A percentile compares a stretch with the other conserved stretches of the same genome.
Evolutionary conservation across 1,140 invertebrate genomes (phyloP).

Genomic region (Dryas iulia): DNA sequence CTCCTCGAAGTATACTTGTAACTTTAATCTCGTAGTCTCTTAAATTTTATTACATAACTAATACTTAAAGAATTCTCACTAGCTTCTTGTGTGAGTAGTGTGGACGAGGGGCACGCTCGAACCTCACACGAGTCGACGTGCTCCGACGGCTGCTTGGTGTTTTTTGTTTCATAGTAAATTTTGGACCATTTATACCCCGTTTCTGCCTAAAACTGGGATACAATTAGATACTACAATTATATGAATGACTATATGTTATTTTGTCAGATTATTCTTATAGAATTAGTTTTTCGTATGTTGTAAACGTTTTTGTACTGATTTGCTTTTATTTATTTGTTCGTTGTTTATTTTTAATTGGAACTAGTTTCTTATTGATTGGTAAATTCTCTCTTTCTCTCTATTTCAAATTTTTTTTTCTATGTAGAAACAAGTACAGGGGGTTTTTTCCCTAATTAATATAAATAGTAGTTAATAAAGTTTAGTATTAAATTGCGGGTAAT

Average conservation of each 20-base stretch:
- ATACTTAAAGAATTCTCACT: constrained; percentile 39
- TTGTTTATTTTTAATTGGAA: too few species aligned
- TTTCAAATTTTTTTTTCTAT: too few species aligned
- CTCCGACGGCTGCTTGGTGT: constrained; percentile 32
- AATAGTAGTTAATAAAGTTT: too few species aligned
- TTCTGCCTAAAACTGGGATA: constrained; percentile 50
- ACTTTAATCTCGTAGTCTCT: constrained; percentile 43
- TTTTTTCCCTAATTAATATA: too few species aligned
- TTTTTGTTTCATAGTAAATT: constrained; percentile 75
- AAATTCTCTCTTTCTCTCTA: too few species aligned
- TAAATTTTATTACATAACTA: constrained; percentile 46
- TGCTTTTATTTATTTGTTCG: too few species aligned
- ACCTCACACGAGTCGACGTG: not conserved
- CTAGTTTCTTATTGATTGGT: too few species aligned
- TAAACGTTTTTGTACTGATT: too few species aligned
- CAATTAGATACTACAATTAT: constrained; percentile 43
- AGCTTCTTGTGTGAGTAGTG: constrained; percentile 56
- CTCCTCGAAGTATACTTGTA: constrained; percentile 56
- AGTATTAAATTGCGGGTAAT: not conserved
- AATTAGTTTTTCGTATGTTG: too few species aligned
- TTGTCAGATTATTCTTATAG: constrained; percentile 33
- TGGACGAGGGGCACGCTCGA: constrained; percentile 26
- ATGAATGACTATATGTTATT: constrained; percentile 34
- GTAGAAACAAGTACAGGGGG: too few species aligned
- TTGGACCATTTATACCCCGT: constrained; percentile 70